These are phyloP conservation scores for Pectinophora gossypiella DNA, from an alignment of 1,140 invertebrate genomes.

Conservation along the genomic window DNA sequence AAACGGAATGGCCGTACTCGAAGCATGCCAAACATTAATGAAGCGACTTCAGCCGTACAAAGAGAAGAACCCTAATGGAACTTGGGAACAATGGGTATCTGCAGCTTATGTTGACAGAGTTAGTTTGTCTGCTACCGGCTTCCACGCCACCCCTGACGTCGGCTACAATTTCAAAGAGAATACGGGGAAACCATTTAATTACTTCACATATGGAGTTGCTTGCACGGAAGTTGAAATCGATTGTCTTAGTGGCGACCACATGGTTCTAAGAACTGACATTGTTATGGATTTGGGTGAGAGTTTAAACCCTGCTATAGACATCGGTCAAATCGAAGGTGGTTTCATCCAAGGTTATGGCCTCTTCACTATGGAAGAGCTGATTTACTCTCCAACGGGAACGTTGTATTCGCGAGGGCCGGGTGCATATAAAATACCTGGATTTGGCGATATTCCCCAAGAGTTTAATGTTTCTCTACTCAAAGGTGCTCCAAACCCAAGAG, in stretches of 20 bases:
- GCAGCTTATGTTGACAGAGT: slow-evolving; percentile 88
- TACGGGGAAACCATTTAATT: slow-evolving; percentile 84
- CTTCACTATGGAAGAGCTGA: slow-evolving; percentile 92
- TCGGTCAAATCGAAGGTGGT: slow-evolving; percentile 96
- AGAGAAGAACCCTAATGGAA: slow-evolving; percentile 84
- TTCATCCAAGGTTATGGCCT: slow-evolving; percentile 96
- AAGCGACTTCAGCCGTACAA: slow-evolving; percentile 87
- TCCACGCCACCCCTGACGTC: slow-evolving; percentile 88
- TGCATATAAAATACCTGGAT: slow-evolving; percentile 94
- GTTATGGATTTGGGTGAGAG: slow-evolving; percentile 96
- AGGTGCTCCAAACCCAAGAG: slow-evolving; percentile 89
- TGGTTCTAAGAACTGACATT: slow-evolving; percentile 91
- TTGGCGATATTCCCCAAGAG: slow-evolving; percentile 91
- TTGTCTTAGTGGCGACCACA: slow-evolving; percentile 91
- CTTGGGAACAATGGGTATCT: slow-evolving; percentile 91
- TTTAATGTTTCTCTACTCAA: slow-evolving; percentile 96
- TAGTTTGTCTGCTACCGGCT: slow-evolving; percentile 90
- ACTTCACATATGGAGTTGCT: slow-evolving; percentile 88
- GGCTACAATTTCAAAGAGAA: slow-evolving; percentile 85
- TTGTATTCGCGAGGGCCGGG: slow-evolving; percentile 92
- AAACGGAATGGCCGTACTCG: slow-evolving; percentile 95
- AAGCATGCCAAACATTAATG: slow-evolving; percentile 88
- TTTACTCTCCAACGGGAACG: slow-evolving; percentile 88
- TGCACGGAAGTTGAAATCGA: slow-evolving; percentile 91
- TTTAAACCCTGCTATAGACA: slow-evolving; percentile 96